Conservation (phyloP, 2,113 vertebrate genomes). For the Tragelaphus imberbis region DNA sequence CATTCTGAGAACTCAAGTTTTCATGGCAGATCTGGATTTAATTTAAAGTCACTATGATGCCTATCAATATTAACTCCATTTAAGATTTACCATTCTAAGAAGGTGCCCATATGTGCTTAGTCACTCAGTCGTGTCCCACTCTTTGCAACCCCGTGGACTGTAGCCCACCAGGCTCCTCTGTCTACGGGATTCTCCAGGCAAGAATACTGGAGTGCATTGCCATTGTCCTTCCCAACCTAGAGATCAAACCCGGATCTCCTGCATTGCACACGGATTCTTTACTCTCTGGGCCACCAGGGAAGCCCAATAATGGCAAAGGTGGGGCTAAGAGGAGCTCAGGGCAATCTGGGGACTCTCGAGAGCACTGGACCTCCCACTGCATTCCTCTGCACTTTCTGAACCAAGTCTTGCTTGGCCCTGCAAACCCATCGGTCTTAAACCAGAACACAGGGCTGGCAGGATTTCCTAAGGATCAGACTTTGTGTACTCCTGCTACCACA, state of each 20-base stretch:
- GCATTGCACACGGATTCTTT: background rate
- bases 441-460: background rate
- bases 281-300: background rate
- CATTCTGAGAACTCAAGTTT: background rate
- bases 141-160: background rate
- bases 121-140: rapidly evolving
- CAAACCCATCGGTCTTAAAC: background rate
- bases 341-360: background rate
- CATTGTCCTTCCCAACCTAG: background rate
- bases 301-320: background rate
- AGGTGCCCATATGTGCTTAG: background rate
- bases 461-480: too few relatives aligned
- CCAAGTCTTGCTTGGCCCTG: background rate
- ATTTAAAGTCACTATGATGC: background rate
- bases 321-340: background rate
- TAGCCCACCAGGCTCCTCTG: background rate
- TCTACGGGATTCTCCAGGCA: background rate
- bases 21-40: background rate
- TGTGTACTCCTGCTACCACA: background rate
- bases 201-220: background rate
- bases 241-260: background rate
- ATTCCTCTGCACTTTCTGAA: background rate
- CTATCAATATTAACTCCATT: background rate
- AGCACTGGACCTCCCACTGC: background rate
- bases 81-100: background rate